A percentile compares a stretch with the other conserved stretches of the same genome.
Evolutionary conservation across 2,797 vertebrate species (phyloP).

Genomic region (Cyprinella venusta): DNA sequence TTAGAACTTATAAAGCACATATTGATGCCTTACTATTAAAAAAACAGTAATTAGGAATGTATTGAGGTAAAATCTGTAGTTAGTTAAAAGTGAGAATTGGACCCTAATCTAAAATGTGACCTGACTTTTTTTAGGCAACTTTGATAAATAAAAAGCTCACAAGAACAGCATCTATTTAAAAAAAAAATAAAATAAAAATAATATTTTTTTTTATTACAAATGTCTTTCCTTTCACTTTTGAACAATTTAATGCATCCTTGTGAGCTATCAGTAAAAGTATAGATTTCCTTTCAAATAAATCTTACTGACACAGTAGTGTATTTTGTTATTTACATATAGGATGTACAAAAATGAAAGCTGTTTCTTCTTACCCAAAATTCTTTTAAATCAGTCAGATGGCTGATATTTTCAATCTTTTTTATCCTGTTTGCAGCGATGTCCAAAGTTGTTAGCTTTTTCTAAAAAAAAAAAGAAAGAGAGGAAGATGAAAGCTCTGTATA

Average conservation of each 20-base stretch:
- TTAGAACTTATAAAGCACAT: no score
- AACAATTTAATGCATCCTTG: neutral
- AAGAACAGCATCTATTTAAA: neutral
- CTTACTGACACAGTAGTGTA: neutral
- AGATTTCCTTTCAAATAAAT: neutral
- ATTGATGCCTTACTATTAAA: no score
- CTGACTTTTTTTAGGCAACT: neutral
- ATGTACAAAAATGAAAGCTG: neutral
- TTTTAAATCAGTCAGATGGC: constrained; percentile 93
- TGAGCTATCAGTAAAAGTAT: neutral
- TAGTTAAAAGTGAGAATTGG: no score
- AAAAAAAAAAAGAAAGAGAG: constrained; percentile 37
- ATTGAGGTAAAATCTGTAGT: no score
- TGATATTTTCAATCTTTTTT: constrained; percentile 97
- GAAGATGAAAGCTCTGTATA: constrained; percentile 8
- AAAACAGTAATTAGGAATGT: no score
- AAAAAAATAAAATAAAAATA: no score
- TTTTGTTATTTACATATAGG: no score
- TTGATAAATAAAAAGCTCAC: neutral
- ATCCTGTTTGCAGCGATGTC: constrained; percentile 96
- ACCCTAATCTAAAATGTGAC: neutral
- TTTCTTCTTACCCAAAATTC: constrained; percentile 92
- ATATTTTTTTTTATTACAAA: neutral
- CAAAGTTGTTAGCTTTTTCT: constrained; percentile 98
- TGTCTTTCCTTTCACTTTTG: neutral